Evolutionary conservation across 2,113 vertebrate species (phyloP), one percentile per base, ranked within the genome.

Genomic region (Elgaria multicarinata): DNA sequence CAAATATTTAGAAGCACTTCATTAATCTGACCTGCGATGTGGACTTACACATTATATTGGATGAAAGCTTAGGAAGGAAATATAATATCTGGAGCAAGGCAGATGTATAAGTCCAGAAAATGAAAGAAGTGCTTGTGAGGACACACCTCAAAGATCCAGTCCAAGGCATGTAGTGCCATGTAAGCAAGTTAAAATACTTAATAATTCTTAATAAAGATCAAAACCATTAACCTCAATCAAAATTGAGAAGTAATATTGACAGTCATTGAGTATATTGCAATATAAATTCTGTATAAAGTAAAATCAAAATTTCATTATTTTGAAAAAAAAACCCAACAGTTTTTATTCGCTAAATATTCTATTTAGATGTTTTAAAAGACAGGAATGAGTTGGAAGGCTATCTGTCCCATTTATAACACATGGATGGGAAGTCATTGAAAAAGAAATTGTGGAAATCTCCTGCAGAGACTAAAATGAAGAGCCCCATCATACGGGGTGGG

Each of bases 1-100:
- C 39, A 58, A 92, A 85, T 78, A 91, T 93, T 92, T 93, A 87
- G 72, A 90, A 92, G 46, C 44, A 89, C 88, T 0, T 5, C 44
- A 90, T n/a, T 85, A 69, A 82, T 91, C 83, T 77, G 6, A 79
- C 83, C 16, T 67, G 78, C 87, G 80, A 77, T 79, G 82, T 92
- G 53, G 66, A 89, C 93, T 36, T 88, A 72, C 44, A 83, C 31
- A 36, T 44, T 69, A 84, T 28, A 67, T 36, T 58, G 72, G 42
- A 14, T 18, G 26, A 87, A 71, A 58, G 24, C n/a, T 83, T 36
- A 20, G 8, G 55, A 36, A 72, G 1, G 39, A 64, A 66, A 46
- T 14, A 53, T 10, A n/a, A 22, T 66, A 31, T n/a, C 71, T 50
- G 46, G 50, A 46, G 31, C 39, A 64, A 89, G 31, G 22, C 31